Percentiles rank a stretch among this genome's conserved stretches.
Conservation (phyloP, 2,113 vertebrate species). For the Brachirus orientalis region DNA sequence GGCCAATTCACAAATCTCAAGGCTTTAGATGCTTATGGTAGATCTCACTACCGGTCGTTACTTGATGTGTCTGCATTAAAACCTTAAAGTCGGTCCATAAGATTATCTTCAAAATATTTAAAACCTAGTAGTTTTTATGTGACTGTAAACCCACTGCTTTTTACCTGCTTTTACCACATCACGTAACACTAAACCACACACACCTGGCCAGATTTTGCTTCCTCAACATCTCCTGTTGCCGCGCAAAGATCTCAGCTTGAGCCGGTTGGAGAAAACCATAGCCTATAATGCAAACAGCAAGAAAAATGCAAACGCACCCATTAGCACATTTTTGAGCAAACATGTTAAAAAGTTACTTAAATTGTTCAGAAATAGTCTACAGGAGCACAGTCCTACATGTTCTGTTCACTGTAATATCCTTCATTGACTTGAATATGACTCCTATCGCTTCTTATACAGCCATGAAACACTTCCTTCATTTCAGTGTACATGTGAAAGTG, state of each 20-base stretch:
- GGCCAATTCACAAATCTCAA: too few relatives aligned
- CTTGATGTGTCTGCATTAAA: not conserved
- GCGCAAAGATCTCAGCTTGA: slow-evolving; percentile 93
- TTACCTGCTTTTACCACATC: not conserved
- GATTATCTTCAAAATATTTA: not conserved
- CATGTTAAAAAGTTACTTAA: not conserved
- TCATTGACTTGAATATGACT: too few relatives aligned
- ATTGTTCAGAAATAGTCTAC: too few relatives aligned
- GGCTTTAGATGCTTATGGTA: too few relatives aligned
- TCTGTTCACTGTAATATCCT: too few relatives aligned
- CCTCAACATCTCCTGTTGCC: slow-evolving; percentile 95
- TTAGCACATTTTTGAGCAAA: not conserved
- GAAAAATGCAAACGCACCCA: not conserved
- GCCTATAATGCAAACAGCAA: slow-evolving; percentile 75
- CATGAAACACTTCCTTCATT: not conserved
- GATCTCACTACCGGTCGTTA: too few relatives aligned
- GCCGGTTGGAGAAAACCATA: slow-evolving; percentile 93
- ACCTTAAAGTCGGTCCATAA: not conserved
- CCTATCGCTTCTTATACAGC: not conserved
- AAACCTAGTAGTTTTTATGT: not conserved
- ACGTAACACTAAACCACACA: slow-evolving; percentile 16
- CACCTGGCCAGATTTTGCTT: slow-evolving; percentile 96
- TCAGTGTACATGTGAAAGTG: not conserved
- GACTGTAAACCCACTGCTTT: not conserved
- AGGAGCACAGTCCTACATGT: too few relatives aligned